Evolutionary conservation across 2,797 vertebrate genomes (phyloP).

Genomic region (Acestrorhynchus altus): DNA sequence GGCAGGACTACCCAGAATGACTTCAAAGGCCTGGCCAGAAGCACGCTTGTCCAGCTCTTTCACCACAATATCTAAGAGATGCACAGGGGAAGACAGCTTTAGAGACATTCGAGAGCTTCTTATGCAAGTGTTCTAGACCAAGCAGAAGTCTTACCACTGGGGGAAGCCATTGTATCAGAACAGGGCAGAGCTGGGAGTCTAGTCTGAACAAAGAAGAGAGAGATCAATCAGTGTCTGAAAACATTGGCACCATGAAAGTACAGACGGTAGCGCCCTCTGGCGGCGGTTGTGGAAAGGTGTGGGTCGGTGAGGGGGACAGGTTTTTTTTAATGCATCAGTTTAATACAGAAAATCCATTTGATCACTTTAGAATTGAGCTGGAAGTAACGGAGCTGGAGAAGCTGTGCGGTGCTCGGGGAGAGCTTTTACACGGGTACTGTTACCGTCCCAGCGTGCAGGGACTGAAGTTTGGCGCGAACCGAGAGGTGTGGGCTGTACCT

Average conservation of each 20-base stretch:
- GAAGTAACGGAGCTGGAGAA: no score
- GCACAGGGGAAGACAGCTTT: not conserved
- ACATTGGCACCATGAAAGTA: not conserved
- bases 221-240: not conserved
- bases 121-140: no score
- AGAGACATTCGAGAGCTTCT: not conserved
- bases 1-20: conserved; percentile 86
- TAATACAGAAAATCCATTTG: no score
- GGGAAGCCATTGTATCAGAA: conserved; percentile 47
- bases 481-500: not conserved
- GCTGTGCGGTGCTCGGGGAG: no score
- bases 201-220: conserved; percentile 31
- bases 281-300: not conserved
- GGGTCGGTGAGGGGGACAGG: no score
- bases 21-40: conserved; percentile 96
- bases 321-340: no score
- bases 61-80: conserved; percentile 87
- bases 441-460: conserved; percentile 15
- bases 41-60: conserved; percentile 96
- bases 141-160: conserved; percentile 43
- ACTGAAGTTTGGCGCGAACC: conserved; percentile 36
- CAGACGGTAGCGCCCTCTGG: not conserved
- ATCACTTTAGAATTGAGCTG: no score
- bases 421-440: no score
- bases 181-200: not conserved